Percentiles rank a stretch among this genome's conserved stretches.
These are phyloP conservation scores for Crocallis elinguaria DNA, from an alignment of 2,888 invertebrate species.

Conservation along the genomic window DNA sequence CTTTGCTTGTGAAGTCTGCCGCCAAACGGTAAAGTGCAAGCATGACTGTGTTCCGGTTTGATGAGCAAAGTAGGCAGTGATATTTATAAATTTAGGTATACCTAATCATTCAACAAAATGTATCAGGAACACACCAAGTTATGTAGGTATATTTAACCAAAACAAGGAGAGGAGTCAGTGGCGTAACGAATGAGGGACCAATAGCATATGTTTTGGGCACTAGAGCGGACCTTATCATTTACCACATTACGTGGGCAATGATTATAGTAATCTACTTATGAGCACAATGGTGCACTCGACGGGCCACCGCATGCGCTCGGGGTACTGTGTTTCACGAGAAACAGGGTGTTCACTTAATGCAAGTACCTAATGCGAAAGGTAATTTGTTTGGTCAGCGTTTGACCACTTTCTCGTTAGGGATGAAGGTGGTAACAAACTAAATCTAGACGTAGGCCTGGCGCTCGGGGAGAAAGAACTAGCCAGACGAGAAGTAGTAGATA, in stretches of 20 bases:
- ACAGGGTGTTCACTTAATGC: constrained; percentile 57
- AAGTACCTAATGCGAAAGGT: no score
- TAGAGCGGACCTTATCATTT: constrained; percentile 82
- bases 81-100: background rate
- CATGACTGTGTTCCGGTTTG: no score
- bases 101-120: background rate
- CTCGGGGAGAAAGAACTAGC: no score
- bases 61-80: no score
- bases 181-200: constrained; percentile 79
- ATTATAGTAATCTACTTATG: constrained; percentile 83
- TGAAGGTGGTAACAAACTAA: no score
- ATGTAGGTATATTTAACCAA: constrained; percentile 10
- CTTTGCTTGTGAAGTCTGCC: no score
- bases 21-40: no score
- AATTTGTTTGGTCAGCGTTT: no score
- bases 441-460: no score
- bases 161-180: constrained; percentile 27
- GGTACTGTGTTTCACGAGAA: no score
- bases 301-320: constrained; percentile 65
- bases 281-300: constrained; percentile 74
- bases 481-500: no score
- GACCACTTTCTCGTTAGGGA: no score
- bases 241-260: constrained; percentile 81
- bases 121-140: background rate
- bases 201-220: constrained; percentile 82